Base-by-base conservation (phyloP, 2,888 invertebrate species). In the Thecophora atra region DNA sequence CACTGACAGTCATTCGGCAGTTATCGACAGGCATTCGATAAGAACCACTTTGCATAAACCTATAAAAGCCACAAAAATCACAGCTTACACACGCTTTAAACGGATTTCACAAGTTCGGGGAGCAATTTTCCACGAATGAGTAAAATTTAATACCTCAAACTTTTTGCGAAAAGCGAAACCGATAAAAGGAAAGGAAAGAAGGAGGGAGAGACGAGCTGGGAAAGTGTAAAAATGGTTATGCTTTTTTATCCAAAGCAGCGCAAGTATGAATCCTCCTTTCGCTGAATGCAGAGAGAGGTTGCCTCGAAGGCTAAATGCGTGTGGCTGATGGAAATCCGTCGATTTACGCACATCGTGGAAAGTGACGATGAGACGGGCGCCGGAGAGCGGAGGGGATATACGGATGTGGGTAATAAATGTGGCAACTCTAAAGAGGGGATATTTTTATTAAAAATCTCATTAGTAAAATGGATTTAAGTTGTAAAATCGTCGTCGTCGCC, bases 381-480 rank as follows among this genome's bases (percentile, higher is more conserved):
- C 13, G 5, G 47, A 17, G 15, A 2, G 47, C 4, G 47, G 15
- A 47, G n/a, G n/a, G 15, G 47, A 13, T 6, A 13, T 13, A 13
- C 7, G 7, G 44, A 44, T 44, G 44, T 3, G n/a, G 17, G 47
- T 7, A 17, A 5, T n/a, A 47, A 47, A 37, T 37, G 47, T 47
- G 47, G 47, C 47, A 47, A 47, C 47, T n/a, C n/a, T 17, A 47
- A 5, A 47, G 47, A 7, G 47, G 47, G 15, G 47, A 47, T 11
- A 37, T 72, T 47, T 75, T 75, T 76, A 75, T 74, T 75, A 75
- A 77, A 78, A 77, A 76, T 75, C 78, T 79, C 78, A 78, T 77
- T 78, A 80, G 75, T 74, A 74, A 77, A 78, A 79, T 79, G 78
- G 77, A 77, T 79, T 77, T 72, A 64, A 74, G 73, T 65, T 72